Evolutionary conservation across 2,888 invertebrate genomes (phyloP), one percentile per base, ranked within the genome.

Genomic region (Malthinus seriepunctatus): DNA sequence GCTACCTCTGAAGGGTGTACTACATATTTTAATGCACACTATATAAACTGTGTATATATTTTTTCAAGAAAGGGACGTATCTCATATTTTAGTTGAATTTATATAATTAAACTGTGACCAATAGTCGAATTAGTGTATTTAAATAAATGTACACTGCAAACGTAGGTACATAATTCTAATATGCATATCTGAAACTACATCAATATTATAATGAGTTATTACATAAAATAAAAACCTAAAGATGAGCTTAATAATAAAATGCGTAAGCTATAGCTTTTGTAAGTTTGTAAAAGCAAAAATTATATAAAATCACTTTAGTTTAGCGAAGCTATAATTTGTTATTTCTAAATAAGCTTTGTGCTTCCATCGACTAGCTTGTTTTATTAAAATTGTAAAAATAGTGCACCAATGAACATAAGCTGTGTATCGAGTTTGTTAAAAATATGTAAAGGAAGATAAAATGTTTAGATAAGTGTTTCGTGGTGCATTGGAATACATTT

Each of bases 191-290:
- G 55, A 51, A 60, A 48, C 51, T 56, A 60, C 60, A 51, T 56
- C 55, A 48, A 51, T 59, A 59, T 47, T 50, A 48, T 46, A 42
- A 47, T 15, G 55, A 44, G 47, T 60, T 46, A 46, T 52, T 51
- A 51, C 33, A 68, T 67, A 62, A 68, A 65, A 35, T 56, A 64
- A 64, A 64, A 66, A 67, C 64, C 64, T 63, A 48, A 63, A 67
- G 59, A 71, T 69, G 72, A 73, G 73, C 73, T 73, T 73, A 73
- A 66, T 61, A 59, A 53, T 58, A 62, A 63, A 42, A 63, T 65
- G 60, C 56, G 60, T 63, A 66, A 66, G 60, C 69, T 71, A 23
- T 23, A 71, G 72, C 71, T 73, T 73, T 73, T 72, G 67, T 72
- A 72, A 71, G 69, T 71, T 71, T 73, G 66, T 72, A 72, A 71